These are phyloP conservation scores for Hirundichthys speculiger DNA, from an alignment of 2,113 vertebrate species.

Conservation along the genomic window DNA sequence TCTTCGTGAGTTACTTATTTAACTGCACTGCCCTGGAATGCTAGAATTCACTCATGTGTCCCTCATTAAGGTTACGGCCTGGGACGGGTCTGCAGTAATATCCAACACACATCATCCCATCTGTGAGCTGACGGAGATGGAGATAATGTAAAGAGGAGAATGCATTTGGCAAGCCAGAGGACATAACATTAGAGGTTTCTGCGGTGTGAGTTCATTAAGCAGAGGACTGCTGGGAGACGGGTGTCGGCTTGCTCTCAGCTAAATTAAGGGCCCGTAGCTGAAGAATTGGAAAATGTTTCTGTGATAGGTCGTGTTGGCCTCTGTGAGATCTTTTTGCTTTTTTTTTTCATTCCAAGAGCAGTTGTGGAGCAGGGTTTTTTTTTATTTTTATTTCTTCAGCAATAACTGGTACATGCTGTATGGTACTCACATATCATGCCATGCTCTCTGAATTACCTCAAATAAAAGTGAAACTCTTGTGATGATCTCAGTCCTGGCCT, in stretches of 20 bases:
- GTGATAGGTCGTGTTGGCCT: conserved; percentile 10
- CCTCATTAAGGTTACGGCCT: conserved; percentile 66
- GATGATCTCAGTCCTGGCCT: conserved; percentile 15
- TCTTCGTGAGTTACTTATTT: conserved; percentile 25
- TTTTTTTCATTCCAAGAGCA: neutral
- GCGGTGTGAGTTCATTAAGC: conserved; percentile 65
- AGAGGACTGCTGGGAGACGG: conserved; percentile 47
- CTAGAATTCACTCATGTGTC: conserved; percentile 56
- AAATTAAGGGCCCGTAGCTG: conserved; percentile 46
- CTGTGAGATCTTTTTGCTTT: conserved; percentile 17
- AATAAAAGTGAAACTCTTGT: conserved; percentile 28
- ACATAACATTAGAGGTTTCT: conserved; percentile 49
- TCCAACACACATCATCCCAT: conserved; percentile 61
- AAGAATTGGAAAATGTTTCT: conserved; percentile 29
- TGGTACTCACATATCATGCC: too few relatives aligned
- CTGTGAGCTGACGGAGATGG: conserved; percentile 54
- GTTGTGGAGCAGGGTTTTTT: neutral
- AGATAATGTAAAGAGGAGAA: conserved; percentile 54
- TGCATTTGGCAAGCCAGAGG: conserved; percentile 61
- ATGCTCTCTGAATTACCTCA: conserved; percentile 1
- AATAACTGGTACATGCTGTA: neutral
- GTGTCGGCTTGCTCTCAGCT: conserved; percentile 37
- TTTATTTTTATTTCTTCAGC: too few relatives aligned
- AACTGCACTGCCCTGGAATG: conserved; percentile 49
- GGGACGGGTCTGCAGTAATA: conserved; percentile 51